phyloP scores from a whole-genome alignment of 2,113 vertebrate species.

The Alosa alosa region DNA sequence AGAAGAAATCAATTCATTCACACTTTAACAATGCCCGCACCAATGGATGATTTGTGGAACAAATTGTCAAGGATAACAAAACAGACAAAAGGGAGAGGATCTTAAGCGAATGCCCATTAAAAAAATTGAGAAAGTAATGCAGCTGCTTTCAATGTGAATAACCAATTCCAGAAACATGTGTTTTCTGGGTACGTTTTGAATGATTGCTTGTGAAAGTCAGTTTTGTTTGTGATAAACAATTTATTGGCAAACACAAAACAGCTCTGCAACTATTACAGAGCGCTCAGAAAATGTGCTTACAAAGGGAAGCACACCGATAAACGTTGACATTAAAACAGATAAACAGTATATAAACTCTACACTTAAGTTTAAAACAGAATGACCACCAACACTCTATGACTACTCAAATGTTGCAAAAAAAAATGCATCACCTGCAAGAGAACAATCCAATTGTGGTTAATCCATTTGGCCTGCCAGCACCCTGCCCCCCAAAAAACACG shows the following conservation, averaged over 20 bases:
- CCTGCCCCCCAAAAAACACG: background rate
- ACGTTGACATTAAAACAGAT: background rate
- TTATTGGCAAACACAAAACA: background rate
- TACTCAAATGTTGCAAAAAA: background rate
- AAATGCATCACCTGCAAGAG: background rate
- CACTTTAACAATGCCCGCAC: constrained; percentile 13
- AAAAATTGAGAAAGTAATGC: background rate
- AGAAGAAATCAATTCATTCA: constrained; percentile 1
- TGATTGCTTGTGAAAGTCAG: background rate
- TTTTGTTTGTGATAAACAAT: background rate
- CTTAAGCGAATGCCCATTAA: background rate
- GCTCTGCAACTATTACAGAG: background rate
- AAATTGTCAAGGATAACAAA: background rate
- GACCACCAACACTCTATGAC: background rate
- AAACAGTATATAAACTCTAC: background rate
- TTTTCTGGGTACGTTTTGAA: background rate
- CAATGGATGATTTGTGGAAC: background rate
- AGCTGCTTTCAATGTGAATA: background rate
- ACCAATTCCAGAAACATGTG: background rate
- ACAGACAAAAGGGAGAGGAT: background rate
- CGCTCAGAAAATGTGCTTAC: background rate
- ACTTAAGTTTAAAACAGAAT: background rate
- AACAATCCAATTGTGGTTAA: background rate
- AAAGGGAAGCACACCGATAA: background rate
- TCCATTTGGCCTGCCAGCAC: background rate